phyloP scores from a whole-genome alignment of 2,888 invertebrate genomes.

The Pediacus dermestoides region DNA sequence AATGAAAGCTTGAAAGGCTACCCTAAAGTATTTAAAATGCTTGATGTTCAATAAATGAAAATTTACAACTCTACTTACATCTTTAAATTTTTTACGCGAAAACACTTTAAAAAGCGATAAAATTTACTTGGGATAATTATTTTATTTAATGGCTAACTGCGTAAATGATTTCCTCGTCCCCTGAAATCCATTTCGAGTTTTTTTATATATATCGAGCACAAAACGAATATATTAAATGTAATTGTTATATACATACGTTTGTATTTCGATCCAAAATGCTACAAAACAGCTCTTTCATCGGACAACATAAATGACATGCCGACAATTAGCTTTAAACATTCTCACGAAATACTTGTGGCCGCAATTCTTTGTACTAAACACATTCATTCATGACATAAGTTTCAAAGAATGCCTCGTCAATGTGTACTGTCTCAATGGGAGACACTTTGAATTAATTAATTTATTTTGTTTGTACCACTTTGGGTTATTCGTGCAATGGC shows the following conservation, averaged over 20 bases:
- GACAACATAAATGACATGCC: slow-evolving; percentile 16
- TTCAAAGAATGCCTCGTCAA: slow-evolving; percentile 14
- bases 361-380: slow-evolving; percentile 11
- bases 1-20: slow-evolving; percentile 19
- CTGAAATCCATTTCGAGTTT: slow-evolving; percentile 9
- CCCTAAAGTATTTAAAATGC: slow-evolving; percentile 21
- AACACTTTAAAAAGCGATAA: slow-evolving; percentile 32
- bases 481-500: slow-evolving; percentile 21
- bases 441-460: slow-evolving; percentile 18
- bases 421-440: slow-evolving; percentile 13
- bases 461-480: slow-evolving; percentile 29
- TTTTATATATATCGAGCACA: slow-evolving; percentile 10
- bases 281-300: slow-evolving; percentile 15
- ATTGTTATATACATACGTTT: slow-evolving; percentile 11
- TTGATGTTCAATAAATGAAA: slow-evolving; percentile 27
- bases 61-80: slow-evolving; percentile 26
- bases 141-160: slow-evolving; percentile 30
- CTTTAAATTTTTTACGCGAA: slow-evolving; percentile 20
- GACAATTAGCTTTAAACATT: slow-evolving; percentile 18
- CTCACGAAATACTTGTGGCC: slow-evolving; percentile 15
- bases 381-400: slow-evolving; percentile 16
- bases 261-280: slow-evolving; percentile 6
- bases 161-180: slow-evolving; percentile 18
- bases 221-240: slow-evolving; percentile 9
- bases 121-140: slow-evolving; percentile 30